Percentiles rank a stretch among this genome's conserved stretches.
These are phyloP conservation scores for Chlorocebus sabaeus DNA, from an alignment of 2,113 vertebrate species.

Conservation along the genomic window DNA sequence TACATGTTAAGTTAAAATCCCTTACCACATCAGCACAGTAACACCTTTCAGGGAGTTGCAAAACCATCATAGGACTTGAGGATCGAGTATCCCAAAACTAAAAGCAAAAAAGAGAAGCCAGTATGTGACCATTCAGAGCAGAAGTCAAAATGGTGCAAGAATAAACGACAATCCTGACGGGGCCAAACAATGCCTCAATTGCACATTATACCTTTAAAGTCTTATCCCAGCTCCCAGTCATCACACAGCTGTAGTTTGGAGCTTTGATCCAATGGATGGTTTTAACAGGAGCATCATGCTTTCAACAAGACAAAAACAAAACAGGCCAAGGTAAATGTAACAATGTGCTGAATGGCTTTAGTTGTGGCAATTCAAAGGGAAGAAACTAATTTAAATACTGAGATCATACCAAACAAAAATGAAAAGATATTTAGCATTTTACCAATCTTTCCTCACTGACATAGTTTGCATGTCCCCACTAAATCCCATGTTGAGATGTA, in stretches of 20 bases:
- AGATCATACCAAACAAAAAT: not conserved
- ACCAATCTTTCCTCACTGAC: too few relatives aligned
- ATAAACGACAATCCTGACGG: rapidly evolving
- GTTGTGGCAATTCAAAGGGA: not conserved
- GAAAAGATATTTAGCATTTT: not conserved
- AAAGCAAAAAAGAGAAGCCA: not conserved
- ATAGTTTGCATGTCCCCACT: too few relatives aligned
- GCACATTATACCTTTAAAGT: conserved; percentile 90
- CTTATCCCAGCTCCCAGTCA: conserved; percentile 99
- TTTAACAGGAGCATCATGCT: conserved; percentile 98
- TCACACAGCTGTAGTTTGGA: conserved; percentile 97
- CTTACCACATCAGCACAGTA: conserved; percentile 99
- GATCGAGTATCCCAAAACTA: conserved; percentile 99
- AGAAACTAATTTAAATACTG: not conserved
- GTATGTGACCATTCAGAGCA: not conserved
- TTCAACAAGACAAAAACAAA: conserved; percentile 23
- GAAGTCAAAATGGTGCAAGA: rapidly evolving
- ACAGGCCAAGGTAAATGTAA: not conserved
- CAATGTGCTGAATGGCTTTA: not conserved
- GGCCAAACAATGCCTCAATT: rapidly evolving
- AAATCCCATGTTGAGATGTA: too few relatives aligned
- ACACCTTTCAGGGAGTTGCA: conserved; percentile 95
- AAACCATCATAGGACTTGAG: conserved; percentile 96
- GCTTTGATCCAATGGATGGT: conserved; percentile 99
- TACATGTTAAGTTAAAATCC: not conserved